Evolutionary conservation across 2,888 invertebrate genomes (phyloP), one percentile per base, ranked within the genome.

Genomic region (Gastrophysa polygoni): DNA sequence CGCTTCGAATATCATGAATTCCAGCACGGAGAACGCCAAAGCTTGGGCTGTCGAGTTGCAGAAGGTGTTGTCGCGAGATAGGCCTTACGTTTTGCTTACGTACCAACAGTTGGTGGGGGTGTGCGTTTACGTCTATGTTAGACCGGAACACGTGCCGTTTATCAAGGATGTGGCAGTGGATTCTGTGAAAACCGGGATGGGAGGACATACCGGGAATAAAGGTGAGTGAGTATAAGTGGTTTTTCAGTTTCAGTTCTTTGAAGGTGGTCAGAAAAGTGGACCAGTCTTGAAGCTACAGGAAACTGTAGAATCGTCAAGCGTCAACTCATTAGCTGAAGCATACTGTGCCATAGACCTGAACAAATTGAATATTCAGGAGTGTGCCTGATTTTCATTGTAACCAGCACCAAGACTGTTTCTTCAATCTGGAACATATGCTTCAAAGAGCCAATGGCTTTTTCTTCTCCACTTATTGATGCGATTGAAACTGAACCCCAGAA

Each of bases 41-140:
- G 89, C 92, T 58, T 99, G 99, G 98, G 95, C 95, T 67, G 93
- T 93, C 73, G 97, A 98, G 82, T 84, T 99, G 65, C 92, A 96
- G 78, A 96, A 96, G 82, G 91, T 95, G 20, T 84, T 98, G 65
- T 86, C 96, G 68, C 81, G 85, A 54, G 95, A 96, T 83, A 85
- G 88, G 65, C 90, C 91, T 55, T 98, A 98, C 78, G 92, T 95
- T 20, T 83, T 97, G 59, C 85, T 98, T 8, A 96, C 96, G 2
- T 95, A 95, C 80, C 94, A 96, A 68, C 98, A 99, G 79, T 82
- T 98, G 62, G 98, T 99, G 38, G 99, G 99, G 1, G 98, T 99
- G 14, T 98, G 99, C 77, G 86, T 99, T 6, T 98, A 96, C 82
- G 85, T 99, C 61, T 99, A 96, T 82, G 90, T 96, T 55, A 87